Percentiles rank a stretch among this genome's conserved stretches.
Evolutionary conservation across 2,888 invertebrate species (phyloP).

Genomic region (Oscheius sp.): DNA sequence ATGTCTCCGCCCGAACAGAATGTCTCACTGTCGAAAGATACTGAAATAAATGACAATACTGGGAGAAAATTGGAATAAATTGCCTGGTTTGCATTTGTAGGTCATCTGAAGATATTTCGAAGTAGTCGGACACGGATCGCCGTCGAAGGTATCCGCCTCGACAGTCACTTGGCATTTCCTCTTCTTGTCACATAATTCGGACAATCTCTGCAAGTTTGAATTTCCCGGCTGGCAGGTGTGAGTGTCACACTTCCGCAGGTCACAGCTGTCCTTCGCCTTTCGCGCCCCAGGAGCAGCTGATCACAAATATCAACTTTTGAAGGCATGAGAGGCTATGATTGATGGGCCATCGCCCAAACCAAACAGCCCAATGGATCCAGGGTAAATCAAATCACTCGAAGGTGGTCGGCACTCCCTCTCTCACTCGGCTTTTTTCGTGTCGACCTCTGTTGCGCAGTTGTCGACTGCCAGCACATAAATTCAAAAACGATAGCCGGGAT

Average conservation of each 20-base stretch:
- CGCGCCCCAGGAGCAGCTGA: conserved; percentile 20
- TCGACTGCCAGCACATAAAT: conserved; percentile 23
- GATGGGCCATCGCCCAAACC: neutral
- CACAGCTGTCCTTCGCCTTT: conserved; percentile 20
- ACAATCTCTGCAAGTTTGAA: conserved; percentile 84
- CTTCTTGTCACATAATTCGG: conserved; percentile 92
- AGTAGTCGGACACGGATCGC: conserved; percentile 91
- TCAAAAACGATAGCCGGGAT: conserved; percentile 10
- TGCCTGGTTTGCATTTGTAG: conserved; percentile 96
- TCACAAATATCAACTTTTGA: conserved; percentile 2
- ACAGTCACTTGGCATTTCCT: conserved; percentile 90
- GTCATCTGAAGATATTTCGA: conserved; percentile 93
- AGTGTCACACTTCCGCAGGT: neutral
- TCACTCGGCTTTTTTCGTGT: conserved; percentile 3
- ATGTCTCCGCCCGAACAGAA: conserved; percentile 91
- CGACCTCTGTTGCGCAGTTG: conserved; percentile 30
- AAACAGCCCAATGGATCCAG: neutral
- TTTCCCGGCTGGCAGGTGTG: neutral
- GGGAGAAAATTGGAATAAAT: conserved; percentile 74
- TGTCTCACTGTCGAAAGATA: conserved; percentile 91
- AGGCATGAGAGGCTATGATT: neutral
- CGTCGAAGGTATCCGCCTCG: conserved; percentile 84
- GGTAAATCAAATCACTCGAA: neutral
- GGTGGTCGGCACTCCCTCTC: neutral
- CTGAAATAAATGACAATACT: conserved; percentile 78